Evolutionary conservation across 1,140 invertebrate genomes (phyloP).

Genomic region (Battus philenor): DNA sequence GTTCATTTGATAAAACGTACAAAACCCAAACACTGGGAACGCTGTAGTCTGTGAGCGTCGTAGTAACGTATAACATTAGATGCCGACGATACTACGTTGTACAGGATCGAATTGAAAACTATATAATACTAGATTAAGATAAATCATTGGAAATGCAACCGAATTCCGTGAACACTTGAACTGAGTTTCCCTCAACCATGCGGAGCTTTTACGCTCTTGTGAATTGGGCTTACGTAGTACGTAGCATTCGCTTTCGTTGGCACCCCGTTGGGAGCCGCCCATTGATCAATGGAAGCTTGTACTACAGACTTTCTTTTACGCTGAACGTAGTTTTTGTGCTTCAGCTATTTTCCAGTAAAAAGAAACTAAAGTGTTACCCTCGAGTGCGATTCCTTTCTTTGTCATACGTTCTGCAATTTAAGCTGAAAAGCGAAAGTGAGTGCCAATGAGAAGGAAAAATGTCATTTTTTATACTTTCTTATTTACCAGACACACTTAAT

Average conservation of each 20-base stretch:
- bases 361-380: conserved; percentile 18
- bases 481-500: too few species aligned
- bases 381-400: conserved; percentile 14
- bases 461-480: too few species aligned
- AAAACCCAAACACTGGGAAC: too few species aligned
- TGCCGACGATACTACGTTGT: too few species aligned
- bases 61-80: conserved; percentile 11
- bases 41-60: not conserved
- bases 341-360: conserved; percentile 35
- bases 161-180: conserved; percentile 9
- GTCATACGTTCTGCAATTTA: conserved; percentile 8
- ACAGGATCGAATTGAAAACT: too few species aligned
- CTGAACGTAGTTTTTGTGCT: conserved; percentile 47
- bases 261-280: conserved; percentile 33
- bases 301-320: conserved; percentile 59
- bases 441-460: conserved; percentile 13
- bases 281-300: conserved; percentile 66
- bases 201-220: conserved; percentile 15
- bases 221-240: conserved; percentile 16
- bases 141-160: not conserved
- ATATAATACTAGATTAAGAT: too few species aligned
- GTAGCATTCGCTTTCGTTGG: conserved; percentile 67
- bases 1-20: too few species aligned
- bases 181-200: conserved; percentile 18
- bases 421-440: conserved; percentile 21